phyloP scores from a whole-genome alignment of 2,888 invertebrate genomes.

The Drosophila austrosaltans region DNA sequence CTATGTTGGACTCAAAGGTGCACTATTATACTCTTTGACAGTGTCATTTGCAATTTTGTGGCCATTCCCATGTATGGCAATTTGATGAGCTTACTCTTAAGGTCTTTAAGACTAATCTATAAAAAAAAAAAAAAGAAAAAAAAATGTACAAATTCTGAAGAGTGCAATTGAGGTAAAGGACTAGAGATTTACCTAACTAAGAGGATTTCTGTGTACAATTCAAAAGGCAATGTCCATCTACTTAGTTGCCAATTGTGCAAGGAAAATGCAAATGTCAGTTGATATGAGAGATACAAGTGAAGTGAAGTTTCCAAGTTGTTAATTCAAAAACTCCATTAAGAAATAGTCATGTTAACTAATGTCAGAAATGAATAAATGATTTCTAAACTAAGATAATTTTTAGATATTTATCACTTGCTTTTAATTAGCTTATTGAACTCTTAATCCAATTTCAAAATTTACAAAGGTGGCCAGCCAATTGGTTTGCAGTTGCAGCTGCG shows the following conservation, averaged over 20 bases:
- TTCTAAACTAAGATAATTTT: background rate
- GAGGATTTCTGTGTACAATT: background rate
- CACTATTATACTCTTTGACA: slow-evolving; percentile 38
- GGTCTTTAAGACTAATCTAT: slow-evolving; percentile 32
- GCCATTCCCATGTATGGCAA: slow-evolving; percentile 50
- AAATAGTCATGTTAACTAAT: background rate
- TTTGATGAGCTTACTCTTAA: slow-evolving; percentile 43
- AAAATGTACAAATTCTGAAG: background rate
- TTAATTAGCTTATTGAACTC: slow-evolving; percentile 43
- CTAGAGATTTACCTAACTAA: slow-evolving; percentile 32
- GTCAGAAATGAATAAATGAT: background rate
- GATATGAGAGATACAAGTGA: background rate
- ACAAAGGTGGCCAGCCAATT: slow-evolving; percentile 37
- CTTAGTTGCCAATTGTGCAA: background rate
- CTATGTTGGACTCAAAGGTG: slow-evolving; percentile 4
- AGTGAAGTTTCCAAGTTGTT: background rate
- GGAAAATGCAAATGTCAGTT: slow-evolving; percentile 6
- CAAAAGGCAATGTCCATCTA: slow-evolving; percentile 1
- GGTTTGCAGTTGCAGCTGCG: slow-evolving; percentile 37
- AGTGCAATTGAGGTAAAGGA: background rate
- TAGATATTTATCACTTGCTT: slow-evolving; percentile 1
- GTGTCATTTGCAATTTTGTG: slow-evolving; percentile 59
- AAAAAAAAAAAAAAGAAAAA: slow-evolving; percentile 1
- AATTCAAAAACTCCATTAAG: slow-evolving; percentile 15
- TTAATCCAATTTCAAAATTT: slow-evolving; percentile 14